Conservation (phyloP, 2,797 vertebrate genomes). For the Pelochelys cantorii region DNA sequence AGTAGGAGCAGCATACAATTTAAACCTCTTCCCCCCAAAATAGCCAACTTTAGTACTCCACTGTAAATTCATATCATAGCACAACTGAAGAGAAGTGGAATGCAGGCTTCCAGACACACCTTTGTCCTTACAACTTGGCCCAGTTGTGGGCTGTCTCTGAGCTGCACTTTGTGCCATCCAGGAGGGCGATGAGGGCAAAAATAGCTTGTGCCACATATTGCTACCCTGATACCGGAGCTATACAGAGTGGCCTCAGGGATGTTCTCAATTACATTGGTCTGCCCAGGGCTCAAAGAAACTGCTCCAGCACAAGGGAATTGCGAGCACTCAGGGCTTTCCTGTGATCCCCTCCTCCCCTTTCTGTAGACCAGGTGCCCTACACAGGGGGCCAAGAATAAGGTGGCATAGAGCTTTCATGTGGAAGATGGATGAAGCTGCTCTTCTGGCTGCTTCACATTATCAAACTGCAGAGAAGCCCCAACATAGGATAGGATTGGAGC, state of each 20-base stretch:
- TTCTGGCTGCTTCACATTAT: neutral
- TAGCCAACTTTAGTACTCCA: neutral
- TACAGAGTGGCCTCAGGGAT: neutral
- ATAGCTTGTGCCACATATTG: neutral
- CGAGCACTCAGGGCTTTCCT: neutral
- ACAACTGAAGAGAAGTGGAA: neutral
- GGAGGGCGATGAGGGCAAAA: neutral
- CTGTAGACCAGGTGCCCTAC: neutral
- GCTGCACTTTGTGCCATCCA: neutral
- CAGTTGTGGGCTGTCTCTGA: neutral
- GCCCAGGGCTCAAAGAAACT: neutral
- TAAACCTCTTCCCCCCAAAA: neutral
- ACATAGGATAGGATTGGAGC: neutral
- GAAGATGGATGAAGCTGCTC: neutral
- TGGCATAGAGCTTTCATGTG: neutral
- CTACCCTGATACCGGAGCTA: neutral
- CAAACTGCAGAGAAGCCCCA: neutral
- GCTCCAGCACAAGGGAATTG: neutral
- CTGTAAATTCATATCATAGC: neutral
- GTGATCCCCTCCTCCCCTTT: neutral
- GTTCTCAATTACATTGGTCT: neutral
- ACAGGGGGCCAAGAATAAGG: accelerated
- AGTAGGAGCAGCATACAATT: neutral
- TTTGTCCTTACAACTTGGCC: neutral
- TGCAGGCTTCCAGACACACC: neutral